Conservation (phyloP, 2,888 invertebrate species). For the Teleogryllus oceanicus region DNA sequence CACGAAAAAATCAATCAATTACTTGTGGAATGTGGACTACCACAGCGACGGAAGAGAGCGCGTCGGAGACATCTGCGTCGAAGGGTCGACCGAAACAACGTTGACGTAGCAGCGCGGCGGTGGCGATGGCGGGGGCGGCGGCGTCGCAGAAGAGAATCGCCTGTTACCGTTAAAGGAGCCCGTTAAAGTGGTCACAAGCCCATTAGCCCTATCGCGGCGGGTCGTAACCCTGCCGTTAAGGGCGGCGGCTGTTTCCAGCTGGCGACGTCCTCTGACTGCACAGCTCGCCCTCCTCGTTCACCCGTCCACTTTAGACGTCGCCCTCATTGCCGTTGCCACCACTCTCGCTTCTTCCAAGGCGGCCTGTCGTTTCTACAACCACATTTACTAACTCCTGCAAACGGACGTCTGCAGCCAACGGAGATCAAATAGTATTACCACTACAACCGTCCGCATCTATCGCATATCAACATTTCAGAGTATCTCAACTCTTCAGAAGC, state of each 20-base stretch:
- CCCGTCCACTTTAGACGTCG: too few species aligned
- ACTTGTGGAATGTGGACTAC: background rate
- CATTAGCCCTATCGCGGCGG: slow-evolving; percentile 9
- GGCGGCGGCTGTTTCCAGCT: background rate
- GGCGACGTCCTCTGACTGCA: background rate
- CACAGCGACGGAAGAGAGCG: background rate
- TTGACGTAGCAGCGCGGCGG: background rate
- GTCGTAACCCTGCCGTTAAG: slow-evolving; percentile 10
- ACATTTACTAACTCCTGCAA: too few species aligned
- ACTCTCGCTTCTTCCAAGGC: too few species aligned
- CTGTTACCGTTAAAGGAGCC: slow-evolving; percentile 1
- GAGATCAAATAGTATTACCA: too few species aligned
- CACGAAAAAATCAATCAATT: too few species aligned
- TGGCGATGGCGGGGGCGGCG: background rate
- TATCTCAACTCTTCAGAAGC: too few species aligned
- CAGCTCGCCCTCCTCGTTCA: too few species aligned
- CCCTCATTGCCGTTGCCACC: too few species aligned
- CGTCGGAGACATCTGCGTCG: background rate
- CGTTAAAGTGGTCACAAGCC: slow-evolving; percentile 9
- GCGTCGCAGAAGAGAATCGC: background rate
- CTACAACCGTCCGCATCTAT: too few species aligned
- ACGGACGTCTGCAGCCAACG: too few species aligned
- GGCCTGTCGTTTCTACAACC: too few species aligned
- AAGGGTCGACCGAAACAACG: background rate
- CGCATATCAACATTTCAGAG: too few species aligned